Base-by-base conservation (phyloP, 2,113 vertebrate species). In the Pseudorhombus dupliciocellatus region DNA sequence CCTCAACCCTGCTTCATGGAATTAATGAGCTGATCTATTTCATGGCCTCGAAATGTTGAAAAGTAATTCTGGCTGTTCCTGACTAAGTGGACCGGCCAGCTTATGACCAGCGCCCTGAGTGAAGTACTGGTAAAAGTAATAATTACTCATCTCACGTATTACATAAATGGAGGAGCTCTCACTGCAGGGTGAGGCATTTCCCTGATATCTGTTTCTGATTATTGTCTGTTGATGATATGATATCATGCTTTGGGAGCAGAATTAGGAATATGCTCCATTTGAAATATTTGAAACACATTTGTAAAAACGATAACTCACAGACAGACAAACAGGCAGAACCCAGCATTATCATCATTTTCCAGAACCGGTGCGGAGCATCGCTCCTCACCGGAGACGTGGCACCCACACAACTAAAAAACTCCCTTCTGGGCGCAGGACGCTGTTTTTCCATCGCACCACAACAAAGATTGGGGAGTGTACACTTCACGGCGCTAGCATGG, bases 391-490 rank as follows among this genome's bases (percentile, higher is more conserved):
- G 69, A 76, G 71, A 79, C 37, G 57, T 78, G 79, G 76, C 67
- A 52, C 62, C 80, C 80, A 73, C 59, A 84, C 58, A 74, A 51
- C 61, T 74, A 34, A 58, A 34, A 58, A 70, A 58, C 66, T 80
- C 81, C 72, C 53, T 70, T 65, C 79, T 77, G 68, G 70, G 53
- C 56, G 62, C 75, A 66, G 61, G 61, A 84, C 68, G 22, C 77
- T 84, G 83, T 88, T 88, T 88, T 88, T 87, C 80, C 71, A 75
- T 71, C 76, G 73, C 81, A 86, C 83, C 70, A 75, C 90, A 86
- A 84, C 83, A 90, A 80, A 85, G 82, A 81, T 42, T 28, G 74
- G 79, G 80, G 85, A 69, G 85, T 75, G 83, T 77, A 82, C 79
- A 69, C 79, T 89, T 87, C 85, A 87, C 34, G 71, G 77, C 70